Evolutionary conservation across 2,888 invertebrate genomes (phyloP).

Genomic region (Micoletzkya japonica): DNA sequence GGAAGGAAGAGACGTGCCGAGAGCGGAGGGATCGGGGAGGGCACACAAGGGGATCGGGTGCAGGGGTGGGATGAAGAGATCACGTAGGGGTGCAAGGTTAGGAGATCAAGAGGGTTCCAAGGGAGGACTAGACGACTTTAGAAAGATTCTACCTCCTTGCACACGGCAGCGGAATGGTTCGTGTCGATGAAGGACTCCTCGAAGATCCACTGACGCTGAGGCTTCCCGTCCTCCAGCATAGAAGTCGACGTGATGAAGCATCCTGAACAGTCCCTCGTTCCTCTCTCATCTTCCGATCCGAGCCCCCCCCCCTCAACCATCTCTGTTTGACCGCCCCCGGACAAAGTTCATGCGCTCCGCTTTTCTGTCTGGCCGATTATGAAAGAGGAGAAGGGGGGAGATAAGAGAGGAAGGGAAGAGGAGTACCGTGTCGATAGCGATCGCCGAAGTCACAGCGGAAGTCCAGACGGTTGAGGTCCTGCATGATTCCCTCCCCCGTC

Average conservation of each 20-base stretch:
- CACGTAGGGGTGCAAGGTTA: background rate
- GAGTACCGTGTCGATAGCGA: slow-evolving; percentile 56
- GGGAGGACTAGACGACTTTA: background rate
- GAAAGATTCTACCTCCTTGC: slow-evolving; percentile 47
- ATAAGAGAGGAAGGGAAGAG: too few relatives aligned
- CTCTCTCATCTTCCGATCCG: background rate
- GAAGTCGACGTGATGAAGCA: slow-evolving; percentile 58
- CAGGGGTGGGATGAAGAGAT: background rate
- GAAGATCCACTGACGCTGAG: slow-evolving; percentile 58
- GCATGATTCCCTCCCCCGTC: slow-evolving; percentile 62
- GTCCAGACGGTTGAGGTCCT: slow-evolving; percentile 59
- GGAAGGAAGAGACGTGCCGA: slow-evolving; percentile 2
- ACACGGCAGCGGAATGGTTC: slow-evolving; percentile 58
- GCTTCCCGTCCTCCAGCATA: slow-evolving; percentile 50
- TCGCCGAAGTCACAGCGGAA: slow-evolving; percentile 55
- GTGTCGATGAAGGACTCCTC: slow-evolving; percentile 60
- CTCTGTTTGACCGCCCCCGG: background rate
- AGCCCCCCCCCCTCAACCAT: background rate
- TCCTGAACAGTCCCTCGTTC: slow-evolving; percentile 33
- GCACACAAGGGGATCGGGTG: background rate
- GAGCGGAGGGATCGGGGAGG: background rate
- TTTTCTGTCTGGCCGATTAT: background rate
- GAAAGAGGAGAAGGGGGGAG: slow-evolving; percentile 18
- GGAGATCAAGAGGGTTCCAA: background rate
- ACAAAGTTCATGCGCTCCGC: background rate